phyloP scores from a whole-genome alignment of 2,113 vertebrate genomes.

The Notarius quadriscutis region DNA sequence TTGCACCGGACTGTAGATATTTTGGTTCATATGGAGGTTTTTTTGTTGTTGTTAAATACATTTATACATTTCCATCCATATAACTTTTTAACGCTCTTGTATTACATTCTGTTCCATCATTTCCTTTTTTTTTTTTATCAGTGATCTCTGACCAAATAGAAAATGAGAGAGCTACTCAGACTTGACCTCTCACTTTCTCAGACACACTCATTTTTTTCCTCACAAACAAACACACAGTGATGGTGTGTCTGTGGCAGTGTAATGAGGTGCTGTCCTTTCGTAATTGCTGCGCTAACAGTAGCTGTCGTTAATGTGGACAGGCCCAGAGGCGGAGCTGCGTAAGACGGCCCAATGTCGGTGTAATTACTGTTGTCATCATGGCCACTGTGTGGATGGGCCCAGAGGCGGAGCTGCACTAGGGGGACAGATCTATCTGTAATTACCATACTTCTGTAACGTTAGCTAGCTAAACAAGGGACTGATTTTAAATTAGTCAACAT shows the following conservation, averaged over 20 bases:
- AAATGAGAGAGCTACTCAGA: background rate
- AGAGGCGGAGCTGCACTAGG: slow-evolving; percentile 27
- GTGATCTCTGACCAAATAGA: background rate
- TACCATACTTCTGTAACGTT: slow-evolving; percentile 5
- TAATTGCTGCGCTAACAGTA: slow-evolving; percentile 35
- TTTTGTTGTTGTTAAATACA: too few relatives aligned
- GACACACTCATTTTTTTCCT: background rate
- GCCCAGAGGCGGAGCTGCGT: slow-evolving; percentile 44
- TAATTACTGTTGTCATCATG: slow-evolving; percentile 37
- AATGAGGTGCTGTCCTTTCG: slow-evolving; percentile 40
- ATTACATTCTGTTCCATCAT: background rate
- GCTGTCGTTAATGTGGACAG: slow-evolving; percentile 25
- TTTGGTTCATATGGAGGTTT: background rate
- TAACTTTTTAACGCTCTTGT: background rate
- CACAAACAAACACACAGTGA: background rate
- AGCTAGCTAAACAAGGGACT: background rate
- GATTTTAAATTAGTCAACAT: background rate
- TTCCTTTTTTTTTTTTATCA: background rate
- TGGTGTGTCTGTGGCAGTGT: slow-evolving; percentile 15
- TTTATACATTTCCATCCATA: background rate
- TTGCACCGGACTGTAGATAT: background rate
- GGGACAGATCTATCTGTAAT: slow-evolving; percentile 39
- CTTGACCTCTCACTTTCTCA: background rate
- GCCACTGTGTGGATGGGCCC: slow-evolving; percentile 20
- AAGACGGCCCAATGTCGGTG: slow-evolving; percentile 2